Evolutionary conservation across 2,797 vertebrate species (phyloP), one percentile per base, ranked within the genome.

Genomic region (Gobio occitaniae): DNA sequence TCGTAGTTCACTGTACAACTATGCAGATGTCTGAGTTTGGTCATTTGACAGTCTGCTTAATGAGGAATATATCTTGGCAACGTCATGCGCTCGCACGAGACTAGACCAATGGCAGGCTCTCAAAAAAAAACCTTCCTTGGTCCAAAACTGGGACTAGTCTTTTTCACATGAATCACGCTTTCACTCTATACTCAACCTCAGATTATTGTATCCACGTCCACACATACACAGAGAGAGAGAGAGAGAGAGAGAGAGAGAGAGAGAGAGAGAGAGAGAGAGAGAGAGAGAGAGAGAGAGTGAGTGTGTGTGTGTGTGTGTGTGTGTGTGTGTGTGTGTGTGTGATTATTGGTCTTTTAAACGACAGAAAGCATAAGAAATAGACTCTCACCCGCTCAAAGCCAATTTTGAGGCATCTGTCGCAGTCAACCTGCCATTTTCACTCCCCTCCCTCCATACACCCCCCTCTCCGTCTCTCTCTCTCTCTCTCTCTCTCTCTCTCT

Each of bases 1-100:
- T 95, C 94, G 93, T 91, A 91, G 89, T 92, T 89, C 86, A 81
- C 87, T 91, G 87, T 90, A 59, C 69, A 68, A 78, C 52, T 44
- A 25, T 41, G 65, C 82, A 78, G 82, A 85, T 72, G 74, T 63
- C 68, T 77, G 48, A 66, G 29, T 71, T 29, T 52, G 78, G 69
- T 80, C 75, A 86, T 41, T 84, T 74, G 82, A 63, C 78, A 36
- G 36, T 13, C 32, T 76, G 50, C n/a, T 66, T 75, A 86, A 88
- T 82, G n/a, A 70, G 48, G 82, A 75, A 21, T 8, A 25, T 80
- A 86, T 84, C n/a, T 54, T 75, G 54, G 21, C 80, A 47, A 50
- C 21, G n/a, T 21, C 71, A 59, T 12, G 56, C 32, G 44, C 41
- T 61, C 54, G 59, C 71, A 29, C 36, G n/a, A 69, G 59, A 41